These are phyloP conservation scores for Campylorhamphus procurvoides DNA, from an alignment of 2,113 vertebrate genomes.

Conservation along the genomic window DNA sequence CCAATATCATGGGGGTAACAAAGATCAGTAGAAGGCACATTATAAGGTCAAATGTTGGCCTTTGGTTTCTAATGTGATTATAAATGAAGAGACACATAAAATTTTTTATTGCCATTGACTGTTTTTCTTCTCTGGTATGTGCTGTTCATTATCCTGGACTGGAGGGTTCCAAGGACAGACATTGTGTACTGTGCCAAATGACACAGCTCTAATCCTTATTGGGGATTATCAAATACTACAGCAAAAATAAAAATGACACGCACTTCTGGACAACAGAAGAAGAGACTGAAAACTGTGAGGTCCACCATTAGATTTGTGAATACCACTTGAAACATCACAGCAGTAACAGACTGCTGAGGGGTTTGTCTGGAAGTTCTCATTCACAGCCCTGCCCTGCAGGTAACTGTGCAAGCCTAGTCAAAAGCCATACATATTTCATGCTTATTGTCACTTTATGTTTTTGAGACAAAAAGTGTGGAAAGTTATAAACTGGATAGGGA, in stretches of 20 bases:
- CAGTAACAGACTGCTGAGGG: background rate
- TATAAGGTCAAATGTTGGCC: background rate
- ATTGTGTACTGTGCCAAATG: background rate
- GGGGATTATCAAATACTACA: background rate
- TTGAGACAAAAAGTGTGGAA: background rate
- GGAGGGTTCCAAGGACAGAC: background rate
- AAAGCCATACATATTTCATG: background rate
- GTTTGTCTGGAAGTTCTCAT: background rate
- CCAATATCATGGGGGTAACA: fast-evolving
- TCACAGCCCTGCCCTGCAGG: background rate
- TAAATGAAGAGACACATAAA: background rate
- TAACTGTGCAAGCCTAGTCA: background rate
- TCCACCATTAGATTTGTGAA: background rate
- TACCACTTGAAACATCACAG: background rate
- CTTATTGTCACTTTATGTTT: background rate
- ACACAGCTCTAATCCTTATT: background rate
- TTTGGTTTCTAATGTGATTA: background rate
- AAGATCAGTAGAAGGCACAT: background rate
- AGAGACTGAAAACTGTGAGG: background rate
- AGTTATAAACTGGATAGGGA: background rate
- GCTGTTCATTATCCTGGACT: background rate
- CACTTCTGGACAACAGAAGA: background rate
- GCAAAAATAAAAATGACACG: background rate
- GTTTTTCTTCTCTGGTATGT: background rate
- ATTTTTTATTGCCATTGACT: background rate